These are phyloP conservation scores for Sycophila texana DNA, from an alignment of 2,888 invertebrate species.

Conservation along the genomic window DNA sequence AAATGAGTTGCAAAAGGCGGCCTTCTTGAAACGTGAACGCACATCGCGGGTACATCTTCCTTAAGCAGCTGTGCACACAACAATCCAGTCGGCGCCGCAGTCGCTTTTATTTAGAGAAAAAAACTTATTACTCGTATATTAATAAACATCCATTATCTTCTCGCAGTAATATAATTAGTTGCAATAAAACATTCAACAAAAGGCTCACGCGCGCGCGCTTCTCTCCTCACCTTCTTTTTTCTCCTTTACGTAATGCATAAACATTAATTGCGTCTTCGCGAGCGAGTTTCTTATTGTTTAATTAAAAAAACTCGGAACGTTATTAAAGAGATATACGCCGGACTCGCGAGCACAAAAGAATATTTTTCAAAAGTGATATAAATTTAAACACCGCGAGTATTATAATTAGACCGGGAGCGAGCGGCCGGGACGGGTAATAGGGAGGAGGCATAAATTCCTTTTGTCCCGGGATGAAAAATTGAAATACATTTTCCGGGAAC, in stretches of 20 bases:
- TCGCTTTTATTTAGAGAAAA: constrained; percentile 14
- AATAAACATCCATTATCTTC: constrained; percentile 31
- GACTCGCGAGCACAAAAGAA: no score
- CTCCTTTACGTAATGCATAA: background rate
- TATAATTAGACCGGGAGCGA: constrained; percentile 18
- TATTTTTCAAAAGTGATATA: no score
- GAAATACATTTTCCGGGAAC: constrained; percentile 33
- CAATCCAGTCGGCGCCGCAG: background rate
- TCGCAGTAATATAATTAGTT: constrained; percentile 24
- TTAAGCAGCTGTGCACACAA: background rate
- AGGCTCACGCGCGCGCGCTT: background rate
- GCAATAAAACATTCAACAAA: constrained; percentile 22
- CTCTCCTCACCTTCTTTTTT: background rate
- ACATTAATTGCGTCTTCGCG: background rate
- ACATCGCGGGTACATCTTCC: background rate
- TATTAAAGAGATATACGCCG: no score
- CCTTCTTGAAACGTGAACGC: no score
- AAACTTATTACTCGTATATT: constrained; percentile 4
- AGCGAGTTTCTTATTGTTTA: constrained; percentile 9
- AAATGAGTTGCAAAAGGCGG: no score
- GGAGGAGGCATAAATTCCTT: background rate
- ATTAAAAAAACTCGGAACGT: background rate
- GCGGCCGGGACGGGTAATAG: no score
- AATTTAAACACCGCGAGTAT: constrained; percentile 1
- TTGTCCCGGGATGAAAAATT: constrained; percentile 19